Percentiles rank a stretch among this genome's conserved stretches.
Evolutionary conservation across 2,113 vertebrate genomes (phyloP).

Genomic region (Drymodes brunneopygia): DNA sequence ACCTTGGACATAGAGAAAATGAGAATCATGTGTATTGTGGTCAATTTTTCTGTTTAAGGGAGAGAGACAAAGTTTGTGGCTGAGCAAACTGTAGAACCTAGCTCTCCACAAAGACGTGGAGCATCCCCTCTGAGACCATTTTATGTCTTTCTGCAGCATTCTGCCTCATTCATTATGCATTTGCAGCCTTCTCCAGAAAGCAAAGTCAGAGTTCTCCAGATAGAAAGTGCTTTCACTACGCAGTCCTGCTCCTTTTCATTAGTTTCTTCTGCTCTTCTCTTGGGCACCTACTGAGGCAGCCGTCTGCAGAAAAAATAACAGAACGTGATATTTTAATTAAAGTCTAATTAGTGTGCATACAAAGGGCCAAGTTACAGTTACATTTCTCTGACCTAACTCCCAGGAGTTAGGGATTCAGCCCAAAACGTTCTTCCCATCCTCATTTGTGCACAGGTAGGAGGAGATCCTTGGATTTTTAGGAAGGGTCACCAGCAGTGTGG

Average conservation of each 20-base stretch:
- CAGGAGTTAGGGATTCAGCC: background rate
- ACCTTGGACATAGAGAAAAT: background rate
- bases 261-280: background rate
- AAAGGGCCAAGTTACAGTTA: background rate
- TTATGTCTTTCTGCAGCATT: background rate
- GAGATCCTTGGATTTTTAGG: background rate
- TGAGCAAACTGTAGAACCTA: background rate
- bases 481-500: background rate
- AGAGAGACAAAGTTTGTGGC: background rate
- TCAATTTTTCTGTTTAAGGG: background rate
- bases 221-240: background rate
- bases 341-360: background rate
- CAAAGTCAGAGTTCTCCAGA: background rate
- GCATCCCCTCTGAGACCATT: background rate
- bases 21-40: background rate
- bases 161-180: constrained; percentile 21
- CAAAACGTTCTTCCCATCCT: background rate
- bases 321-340: constrained; percentile 21
- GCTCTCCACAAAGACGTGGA: background rate
- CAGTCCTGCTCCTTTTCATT: background rate
- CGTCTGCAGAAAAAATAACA: background rate
- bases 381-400: background rate
- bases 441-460: background rate
- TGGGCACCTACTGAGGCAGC: background rate
- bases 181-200: background rate